A percentile compares a stretch with the other conserved stretches of the same genome.
Conservation (phyloP, 1,140 invertebrate genomes). For the Sipha flava region DNA sequence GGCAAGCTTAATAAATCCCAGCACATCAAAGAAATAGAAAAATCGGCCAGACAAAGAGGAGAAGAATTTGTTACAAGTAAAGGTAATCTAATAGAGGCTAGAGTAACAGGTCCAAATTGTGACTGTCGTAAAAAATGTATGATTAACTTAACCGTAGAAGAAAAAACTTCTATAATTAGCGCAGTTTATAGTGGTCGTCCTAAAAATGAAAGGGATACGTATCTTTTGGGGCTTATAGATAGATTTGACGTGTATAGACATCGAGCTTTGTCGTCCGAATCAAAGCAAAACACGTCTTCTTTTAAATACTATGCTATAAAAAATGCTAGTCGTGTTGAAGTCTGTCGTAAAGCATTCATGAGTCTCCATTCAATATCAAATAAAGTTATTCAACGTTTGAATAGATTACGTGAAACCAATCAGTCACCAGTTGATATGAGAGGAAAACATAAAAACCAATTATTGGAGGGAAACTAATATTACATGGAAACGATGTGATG, state of each 20-base stretch:
- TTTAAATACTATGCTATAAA: neutral
- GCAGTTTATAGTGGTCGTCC: neutral
- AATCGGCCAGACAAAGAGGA: neutral
- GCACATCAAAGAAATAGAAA: neutral
- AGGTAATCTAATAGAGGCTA: neutral
- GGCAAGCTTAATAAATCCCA: conserved; percentile 26
- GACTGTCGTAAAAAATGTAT: neutral
- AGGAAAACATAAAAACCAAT: neutral
- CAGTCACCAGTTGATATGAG: neutral
- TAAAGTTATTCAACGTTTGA: neutral
- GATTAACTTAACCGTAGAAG: neutral
- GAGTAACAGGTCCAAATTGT: neutral
- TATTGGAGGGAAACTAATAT: no score
- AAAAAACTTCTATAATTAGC: neutral
- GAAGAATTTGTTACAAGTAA: neutral
- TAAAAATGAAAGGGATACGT: neutral
- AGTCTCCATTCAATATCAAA: neutral
- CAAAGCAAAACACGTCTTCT: neutral
- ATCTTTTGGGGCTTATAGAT: neutral
- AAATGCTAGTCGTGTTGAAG: neutral
- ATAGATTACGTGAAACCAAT: neutral
- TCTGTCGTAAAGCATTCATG: neutral
- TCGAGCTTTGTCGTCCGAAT: neutral
- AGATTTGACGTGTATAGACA: neutral
- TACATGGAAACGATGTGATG: no score